Evolutionary conservation across 2,797 vertebrate genomes (phyloP).

Genomic region (Ibycter americanus): DNA sequence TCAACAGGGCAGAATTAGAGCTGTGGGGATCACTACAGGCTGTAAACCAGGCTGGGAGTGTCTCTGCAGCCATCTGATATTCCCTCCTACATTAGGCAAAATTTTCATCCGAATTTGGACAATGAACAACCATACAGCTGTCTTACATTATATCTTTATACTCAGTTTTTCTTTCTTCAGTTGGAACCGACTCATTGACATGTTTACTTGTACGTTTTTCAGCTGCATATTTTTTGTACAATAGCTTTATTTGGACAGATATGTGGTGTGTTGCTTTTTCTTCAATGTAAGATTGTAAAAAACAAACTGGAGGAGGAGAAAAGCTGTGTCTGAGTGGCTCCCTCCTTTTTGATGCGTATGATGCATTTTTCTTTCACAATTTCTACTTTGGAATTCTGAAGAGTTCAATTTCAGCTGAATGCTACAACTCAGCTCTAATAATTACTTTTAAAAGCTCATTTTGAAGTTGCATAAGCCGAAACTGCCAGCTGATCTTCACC

Average conservation of each 20-base stretch:
- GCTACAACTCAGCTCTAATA: background rate
- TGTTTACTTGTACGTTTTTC: background rate
- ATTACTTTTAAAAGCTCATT: slow-evolving; percentile 16
- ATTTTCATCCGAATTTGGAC: background rate
- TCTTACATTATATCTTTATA: background rate
- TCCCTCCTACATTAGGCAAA: background rate
- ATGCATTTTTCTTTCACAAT: background rate
- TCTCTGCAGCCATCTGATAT: background rate
- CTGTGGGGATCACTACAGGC: background rate
- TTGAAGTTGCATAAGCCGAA: background rate
- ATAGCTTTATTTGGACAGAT: background rate
- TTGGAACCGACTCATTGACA: background rate
- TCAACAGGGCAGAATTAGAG: background rate
- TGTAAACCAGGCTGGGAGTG: background rate
- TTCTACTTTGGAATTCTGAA: background rate
- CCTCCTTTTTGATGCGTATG: background rate
- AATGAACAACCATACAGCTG: background rate
- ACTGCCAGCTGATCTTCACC: background rate
- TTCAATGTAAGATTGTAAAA: background rate
- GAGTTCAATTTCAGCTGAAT: background rate
- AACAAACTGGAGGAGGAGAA: background rate
- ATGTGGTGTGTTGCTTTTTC: background rate
- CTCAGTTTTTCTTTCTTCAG: background rate
- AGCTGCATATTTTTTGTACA: background rate
- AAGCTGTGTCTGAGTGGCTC: background rate